Base-by-base conservation (phyloP, 2,888 invertebrate genomes). In the Graphium colonna region DNA sequence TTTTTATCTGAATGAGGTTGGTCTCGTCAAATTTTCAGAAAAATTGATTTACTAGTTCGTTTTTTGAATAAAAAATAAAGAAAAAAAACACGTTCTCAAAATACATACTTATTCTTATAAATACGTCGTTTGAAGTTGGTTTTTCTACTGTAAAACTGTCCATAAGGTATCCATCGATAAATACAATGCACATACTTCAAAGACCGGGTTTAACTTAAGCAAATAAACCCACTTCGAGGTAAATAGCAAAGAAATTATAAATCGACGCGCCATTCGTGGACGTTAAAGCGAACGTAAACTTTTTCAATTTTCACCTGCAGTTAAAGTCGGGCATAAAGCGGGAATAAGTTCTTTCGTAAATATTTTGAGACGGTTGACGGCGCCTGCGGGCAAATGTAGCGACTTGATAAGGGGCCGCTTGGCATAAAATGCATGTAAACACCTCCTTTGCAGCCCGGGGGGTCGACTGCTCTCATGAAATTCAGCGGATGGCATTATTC, bases 271-370 rank as follows among this genome's bases (percentile, higher is more conserved):
- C 77, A 69, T 79, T 81, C 73, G 68, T 65, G 69, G 79, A 79
- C 73, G 75, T 75, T 79, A 81, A 81, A 83, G 70, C 79, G 77
- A 80, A 86, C 81, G 78, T 84, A 83, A 86, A 87, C 82, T 85
- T 88, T 88, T 88, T 85, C 83, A 88, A 88, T 87, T 88, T 87
- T 82, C 85, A 84, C 83, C 79, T 84, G 75, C 78, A 81, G 79
- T 83, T 82, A 81, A 79, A 79, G 72, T 75, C 74, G 73, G 69
- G 73, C 67, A 68, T 85, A 83, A 87, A 86, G 79, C 71, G 78
- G 72, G 73, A 69, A 72, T 70, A 69, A 73, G 69, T 68, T 65
- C 60, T 63, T 62, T 61, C 61, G 79, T 82, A 80, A 82, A 83
- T 81, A 81, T 83, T 79, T 77, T 75, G 74, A 70, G 72, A 74